These are phyloP conservation scores for Galeopterus variegatus DNA, from an alignment of 2,113 vertebrate genomes.

Conservation along the genomic window DNA sequence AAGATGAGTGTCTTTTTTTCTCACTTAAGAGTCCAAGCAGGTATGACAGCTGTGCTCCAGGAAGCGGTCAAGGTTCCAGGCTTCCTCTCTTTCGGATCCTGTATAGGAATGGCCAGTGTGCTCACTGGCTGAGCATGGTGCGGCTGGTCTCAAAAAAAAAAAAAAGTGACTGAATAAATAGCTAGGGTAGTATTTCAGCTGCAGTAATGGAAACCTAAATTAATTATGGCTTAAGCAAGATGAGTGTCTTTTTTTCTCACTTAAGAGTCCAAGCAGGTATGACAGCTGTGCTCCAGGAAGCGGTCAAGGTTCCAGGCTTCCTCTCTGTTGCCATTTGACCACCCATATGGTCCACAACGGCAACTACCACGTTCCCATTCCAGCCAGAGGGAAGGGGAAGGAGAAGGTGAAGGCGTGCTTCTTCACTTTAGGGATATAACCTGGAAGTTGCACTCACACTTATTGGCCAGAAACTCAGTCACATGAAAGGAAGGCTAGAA, in stretches of 20 bases:
- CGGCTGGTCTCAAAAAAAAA: too few relatives aligned
- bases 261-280: background rate
- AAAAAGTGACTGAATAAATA: background rate
- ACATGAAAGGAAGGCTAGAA: slow-evolving; percentile 20
- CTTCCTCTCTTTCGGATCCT: background rate
- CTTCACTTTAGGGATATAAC: background rate
- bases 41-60: background rate
- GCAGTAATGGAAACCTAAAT: background rate
- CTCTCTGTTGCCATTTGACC: background rate
- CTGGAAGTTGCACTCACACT: background rate
- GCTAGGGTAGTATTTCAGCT: background rate
- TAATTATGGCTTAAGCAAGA: background rate
- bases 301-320: background rate
- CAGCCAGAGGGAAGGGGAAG: background rate
- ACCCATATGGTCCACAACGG: background rate
- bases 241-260: background rate
- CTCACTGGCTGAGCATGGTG: too few relatives aligned
- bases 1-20: background rate
- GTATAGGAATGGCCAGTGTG: too few relatives aligned
- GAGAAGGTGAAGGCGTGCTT: background rate
- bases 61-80: background rate
- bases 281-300: background rate
- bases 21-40: background rate
- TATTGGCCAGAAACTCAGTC: slow-evolving; percentile 11
- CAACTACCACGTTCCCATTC: background rate